Conservation (phyloP, 1,140 invertebrate species). For the Myzus persicae region DNA sequence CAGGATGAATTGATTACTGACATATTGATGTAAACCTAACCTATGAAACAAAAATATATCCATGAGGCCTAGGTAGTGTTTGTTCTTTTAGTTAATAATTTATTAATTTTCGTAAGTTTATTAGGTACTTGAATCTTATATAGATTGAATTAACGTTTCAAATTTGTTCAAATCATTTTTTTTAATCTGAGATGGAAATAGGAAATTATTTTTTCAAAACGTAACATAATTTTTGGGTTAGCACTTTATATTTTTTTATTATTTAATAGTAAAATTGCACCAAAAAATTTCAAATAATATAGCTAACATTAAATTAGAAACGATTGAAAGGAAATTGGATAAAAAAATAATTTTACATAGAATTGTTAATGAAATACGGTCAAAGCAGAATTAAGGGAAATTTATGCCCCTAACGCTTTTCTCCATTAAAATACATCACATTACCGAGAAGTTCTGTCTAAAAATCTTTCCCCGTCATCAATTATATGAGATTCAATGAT, state of each 20-base stretch:
- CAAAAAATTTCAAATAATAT: background rate
- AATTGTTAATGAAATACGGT: background rate
- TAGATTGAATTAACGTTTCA: no score
- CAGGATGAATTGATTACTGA: no score
- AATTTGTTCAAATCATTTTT: no score
- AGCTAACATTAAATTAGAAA: background rate
- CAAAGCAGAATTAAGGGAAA: background rate
- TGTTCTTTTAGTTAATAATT: no score
- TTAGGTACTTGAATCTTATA: no score
- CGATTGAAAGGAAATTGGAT: background rate
- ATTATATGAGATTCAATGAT: background rate
- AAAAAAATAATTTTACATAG: background rate
- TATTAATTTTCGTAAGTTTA: no score
- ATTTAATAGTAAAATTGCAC: background rate
- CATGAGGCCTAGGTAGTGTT: no score
- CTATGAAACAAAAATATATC: no score
- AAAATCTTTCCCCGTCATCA: background rate
- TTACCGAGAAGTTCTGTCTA: background rate
- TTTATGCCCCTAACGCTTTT: background rate
- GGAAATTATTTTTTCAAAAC: slow-evolving; percentile 4
- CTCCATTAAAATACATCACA: background rate
- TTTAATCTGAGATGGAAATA: background rate
- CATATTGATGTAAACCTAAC: no score
- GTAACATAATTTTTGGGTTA: background rate
- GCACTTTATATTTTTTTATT: background rate